Evolutionary conservation across 92 coral and sea anemone genomes (phyloP).

Genomic region (Actinostola sp.): DNA sequence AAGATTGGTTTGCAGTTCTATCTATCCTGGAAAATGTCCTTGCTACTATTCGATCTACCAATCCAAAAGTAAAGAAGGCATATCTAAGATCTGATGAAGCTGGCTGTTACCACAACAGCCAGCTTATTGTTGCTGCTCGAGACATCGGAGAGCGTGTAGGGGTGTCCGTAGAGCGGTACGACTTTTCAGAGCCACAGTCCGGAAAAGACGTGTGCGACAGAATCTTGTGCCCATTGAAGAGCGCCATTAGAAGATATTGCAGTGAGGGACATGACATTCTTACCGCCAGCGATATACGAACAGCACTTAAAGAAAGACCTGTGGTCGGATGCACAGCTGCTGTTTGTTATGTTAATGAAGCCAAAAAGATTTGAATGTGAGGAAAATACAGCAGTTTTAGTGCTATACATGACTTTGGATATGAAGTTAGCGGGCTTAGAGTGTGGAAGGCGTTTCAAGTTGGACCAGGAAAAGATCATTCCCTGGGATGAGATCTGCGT

Average conservation of each 20-base stretch:
- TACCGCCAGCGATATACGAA: slow-evolving; percentile 48
- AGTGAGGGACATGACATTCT: slow-evolving; percentile 61
- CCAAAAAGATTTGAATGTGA: slow-evolving; percentile 29
- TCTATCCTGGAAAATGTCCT: slow-evolving; percentile 23
- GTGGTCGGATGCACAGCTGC: slow-evolving; percentile 65
- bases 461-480: slow-evolving; percentile 32
- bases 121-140: slow-evolving; percentile 29
- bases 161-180: slow-evolving; percentile 5
- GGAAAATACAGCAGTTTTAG: slow-evolving; percentile 49
- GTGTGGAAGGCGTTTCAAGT: slow-evolving; percentile 54
- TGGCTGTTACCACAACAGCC: slow-evolving; percentile 59
- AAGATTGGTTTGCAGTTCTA: slow-evolving; percentile 43
- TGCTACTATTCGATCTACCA: neutral
- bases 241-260: slow-evolving; percentile 31
- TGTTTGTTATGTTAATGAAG: slow-evolving; percentile 45
- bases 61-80: slow-evolving; percentile 19
- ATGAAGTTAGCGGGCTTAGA: slow-evolving; percentile 44
- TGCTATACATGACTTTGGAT: slow-evolving; percentile 52
- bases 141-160: slow-evolving; percentile 43
- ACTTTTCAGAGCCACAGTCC: slow-evolving; percentile 49
- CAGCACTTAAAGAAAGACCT: slow-evolving; percentile 55
- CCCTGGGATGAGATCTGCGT: slow-evolving; percentile 16
- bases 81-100: slow-evolving; percentile 53
- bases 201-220: slow-evolving; percentile 6
- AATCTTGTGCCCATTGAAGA: slow-evolving; percentile 47